A percentile compares a stretch with the other conserved stretches of the same genome.
Evolutionary conservation across 2,113 vertebrate species (phyloP).

Genomic region (Hypomesus transpacificus): DNA sequence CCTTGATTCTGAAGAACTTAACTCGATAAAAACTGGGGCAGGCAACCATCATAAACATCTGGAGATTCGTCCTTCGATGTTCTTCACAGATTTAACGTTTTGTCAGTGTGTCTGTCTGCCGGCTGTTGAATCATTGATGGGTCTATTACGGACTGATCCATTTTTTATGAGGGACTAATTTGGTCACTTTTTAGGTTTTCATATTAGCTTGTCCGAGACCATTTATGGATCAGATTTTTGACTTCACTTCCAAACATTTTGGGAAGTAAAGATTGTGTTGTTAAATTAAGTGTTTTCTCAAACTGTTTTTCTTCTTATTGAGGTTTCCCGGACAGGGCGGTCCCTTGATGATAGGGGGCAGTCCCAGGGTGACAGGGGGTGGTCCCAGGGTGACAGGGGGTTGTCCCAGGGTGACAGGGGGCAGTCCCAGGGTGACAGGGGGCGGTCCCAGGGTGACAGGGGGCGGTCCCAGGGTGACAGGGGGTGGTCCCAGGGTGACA

Average conservation of each 20-base stretch:
- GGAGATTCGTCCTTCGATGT: constrained; percentile 22
- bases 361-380: too few species aligned
- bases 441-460: too few species aligned
- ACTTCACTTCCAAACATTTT: neutral
- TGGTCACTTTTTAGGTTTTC: constrained; percentile 45
- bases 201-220: constrained; percentile 31
- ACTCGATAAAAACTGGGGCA: constrained; percentile 1
- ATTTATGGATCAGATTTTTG: neutral
- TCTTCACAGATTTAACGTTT: constrained; percentile 30
- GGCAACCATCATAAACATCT: constrained; percentile 14
- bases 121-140: constrained; percentile 60
- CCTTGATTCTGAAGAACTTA: neutral
- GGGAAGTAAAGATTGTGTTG: neutral
- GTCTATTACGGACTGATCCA: constrained; percentile 50
- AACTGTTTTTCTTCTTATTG: too few species aligned
- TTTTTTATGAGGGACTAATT: constrained; percentile 42
- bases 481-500: too few species aligned
- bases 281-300: too few species aligned
- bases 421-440: too few species aligned
- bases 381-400: too few species aligned
- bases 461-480: too few species aligned
- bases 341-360: too few species aligned
- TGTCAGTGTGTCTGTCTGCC: constrained; percentile 39
- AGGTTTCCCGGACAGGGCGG: too few species aligned
- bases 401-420: too few species aligned